These are phyloP conservation scores for Malurus elegans DNA, from an alignment of 2,113 vertebrate genomes.

Conservation along the genomic window DNA sequence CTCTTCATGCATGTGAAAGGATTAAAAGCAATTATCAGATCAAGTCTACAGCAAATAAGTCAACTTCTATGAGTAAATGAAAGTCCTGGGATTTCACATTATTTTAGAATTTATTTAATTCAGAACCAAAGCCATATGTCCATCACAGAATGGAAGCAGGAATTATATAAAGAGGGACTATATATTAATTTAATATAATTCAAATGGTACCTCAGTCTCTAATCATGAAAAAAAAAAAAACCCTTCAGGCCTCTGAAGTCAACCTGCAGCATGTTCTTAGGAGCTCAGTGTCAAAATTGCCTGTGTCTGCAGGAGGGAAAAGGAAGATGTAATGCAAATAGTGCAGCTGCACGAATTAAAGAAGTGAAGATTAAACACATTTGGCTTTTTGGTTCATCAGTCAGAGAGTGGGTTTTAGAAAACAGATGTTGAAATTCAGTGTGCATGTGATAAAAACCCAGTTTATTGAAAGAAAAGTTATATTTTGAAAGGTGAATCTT, in stretches of 20 bases:
- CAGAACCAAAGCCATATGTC: neutral
- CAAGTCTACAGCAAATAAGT: neutral
- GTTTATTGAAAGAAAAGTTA: neutral
- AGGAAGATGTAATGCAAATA: neutral
- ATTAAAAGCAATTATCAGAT: neutral
- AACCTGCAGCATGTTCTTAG: neutral
- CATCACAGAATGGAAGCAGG: neutral
- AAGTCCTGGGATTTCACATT: neutral
- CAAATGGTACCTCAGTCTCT: neutral
- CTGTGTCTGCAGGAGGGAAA: neutral
- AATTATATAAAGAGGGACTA: neutral
- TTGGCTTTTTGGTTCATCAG: neutral
- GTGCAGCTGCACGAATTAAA: neutral
- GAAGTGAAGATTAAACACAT: neutral
- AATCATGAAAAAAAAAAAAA: neutral
- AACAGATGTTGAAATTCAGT: neutral
- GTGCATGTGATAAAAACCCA: neutral
- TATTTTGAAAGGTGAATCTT: neutral
- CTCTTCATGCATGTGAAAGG: rapidly evolving
- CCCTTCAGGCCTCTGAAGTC: neutral
- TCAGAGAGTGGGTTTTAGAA: neutral
- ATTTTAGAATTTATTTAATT: neutral
- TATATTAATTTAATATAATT: neutral
- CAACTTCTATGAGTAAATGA: neutral
- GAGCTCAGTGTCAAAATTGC: neutral